phyloP scores from a whole-genome alignment of 2,888 invertebrate genomes.

The Oxytorus armatus region DNA sequence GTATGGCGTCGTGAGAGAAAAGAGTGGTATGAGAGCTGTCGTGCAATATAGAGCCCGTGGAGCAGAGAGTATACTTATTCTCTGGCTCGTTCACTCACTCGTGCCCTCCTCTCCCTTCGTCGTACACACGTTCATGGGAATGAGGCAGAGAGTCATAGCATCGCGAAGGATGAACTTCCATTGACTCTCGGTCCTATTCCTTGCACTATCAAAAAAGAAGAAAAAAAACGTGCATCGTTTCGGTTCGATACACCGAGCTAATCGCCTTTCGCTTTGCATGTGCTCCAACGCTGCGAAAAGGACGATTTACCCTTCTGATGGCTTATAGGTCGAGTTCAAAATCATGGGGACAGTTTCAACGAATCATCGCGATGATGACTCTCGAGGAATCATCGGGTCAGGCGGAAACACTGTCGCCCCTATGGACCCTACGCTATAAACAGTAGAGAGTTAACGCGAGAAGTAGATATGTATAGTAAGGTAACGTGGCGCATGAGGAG shows the following conservation, averaged over 20 bases:
- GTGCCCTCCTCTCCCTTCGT: constrained; percentile 45
- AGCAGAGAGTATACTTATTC: constrained; percentile 51
- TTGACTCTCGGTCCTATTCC: constrained; percentile 6
- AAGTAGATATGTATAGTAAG: constrained; percentile 1
- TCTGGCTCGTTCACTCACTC: constrained; percentile 59
- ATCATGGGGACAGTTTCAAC: constrained; percentile 15
- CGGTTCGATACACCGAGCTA: not conserved
- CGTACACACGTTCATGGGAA: constrained; percentile 57
- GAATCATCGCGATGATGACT: too few species aligned
- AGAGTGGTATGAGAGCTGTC: constrained; percentile 71
- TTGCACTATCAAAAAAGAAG: not conserved
- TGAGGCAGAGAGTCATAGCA: constrained; percentile 24
- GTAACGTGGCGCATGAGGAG: not conserved
- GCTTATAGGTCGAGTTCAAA: constrained; percentile 18
- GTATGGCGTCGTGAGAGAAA: constrained; percentile 81
- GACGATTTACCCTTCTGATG: not conserved
- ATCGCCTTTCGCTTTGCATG: not conserved
- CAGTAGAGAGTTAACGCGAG: constrained; percentile 40
- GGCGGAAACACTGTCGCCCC: constrained; percentile 33
- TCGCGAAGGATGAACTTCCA: constrained; percentile 22
- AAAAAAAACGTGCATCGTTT: constrained; percentile 1
- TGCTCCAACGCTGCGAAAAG: constrained; percentile 14
- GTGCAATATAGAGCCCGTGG: constrained; percentile 59
- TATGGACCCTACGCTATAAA: constrained; percentile 16
- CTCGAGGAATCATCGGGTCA: constrained; percentile 42